Evolutionary conservation across 2,113 vertebrate species (phyloP), one percentile per base, ranked within the genome.

Genomic region (Aix galericulata): DNA sequence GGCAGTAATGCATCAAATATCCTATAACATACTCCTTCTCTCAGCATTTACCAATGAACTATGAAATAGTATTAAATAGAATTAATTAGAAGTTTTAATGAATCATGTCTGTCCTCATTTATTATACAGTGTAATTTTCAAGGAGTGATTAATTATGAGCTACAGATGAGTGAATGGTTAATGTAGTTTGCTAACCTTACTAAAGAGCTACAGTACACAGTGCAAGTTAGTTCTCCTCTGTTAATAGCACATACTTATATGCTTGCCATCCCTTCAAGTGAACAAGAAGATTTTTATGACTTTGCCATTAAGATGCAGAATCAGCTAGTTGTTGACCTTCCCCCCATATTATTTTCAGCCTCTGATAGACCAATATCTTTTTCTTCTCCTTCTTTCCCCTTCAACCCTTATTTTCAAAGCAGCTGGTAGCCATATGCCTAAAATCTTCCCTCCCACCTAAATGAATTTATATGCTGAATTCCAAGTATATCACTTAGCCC

Each of bases 21-120:
- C 92, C 92, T 96, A 74, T 93, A 97, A 90, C 91, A 82, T 97
- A 98, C 98, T 97, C 94, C 97, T 97, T 97, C 96, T 97, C 97
- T 98, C 97, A 97, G 97, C 97, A 98, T 82, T 98, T 98, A 97
- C 94, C 98, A 98, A 97, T 98, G 98, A 98, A 97, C 97, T 98
- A 98, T 98, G 97, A 98, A 98, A 98, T 97, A 96, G 96, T 97
- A 98, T 98, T 98, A 98, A 98, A 98, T 97, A 98, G 97, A 98
- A 98, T 98, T 98, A 98, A 98, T 98, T 98, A 98, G 97, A 98
- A 97, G 96, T 98, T 98, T 98, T 98, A 98, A 98, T 98, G 98
- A 98, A 98, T 98, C 97, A 97, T 98, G 97, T 97, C 98, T 98
- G 95, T 98, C 95, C 96, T 98, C 97, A 98, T 98, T 98, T 98